Conservation (phyloP, 2,888 invertebrate species). For the Seladonia tumulorum region DNA sequence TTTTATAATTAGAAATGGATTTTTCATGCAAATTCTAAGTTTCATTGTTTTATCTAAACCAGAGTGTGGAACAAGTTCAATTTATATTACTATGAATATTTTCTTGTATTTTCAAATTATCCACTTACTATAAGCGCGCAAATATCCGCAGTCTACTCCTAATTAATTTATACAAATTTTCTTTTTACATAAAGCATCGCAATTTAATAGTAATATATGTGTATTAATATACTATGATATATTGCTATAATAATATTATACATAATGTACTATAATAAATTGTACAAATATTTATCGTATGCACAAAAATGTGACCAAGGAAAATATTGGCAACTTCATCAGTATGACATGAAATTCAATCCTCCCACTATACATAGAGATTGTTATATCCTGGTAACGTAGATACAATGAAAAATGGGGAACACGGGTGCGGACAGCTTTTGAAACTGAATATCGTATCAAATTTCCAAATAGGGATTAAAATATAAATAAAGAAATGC, state of each 20-base stretch:
- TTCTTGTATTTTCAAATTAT: too few species aligned
- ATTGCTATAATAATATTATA: neutral
- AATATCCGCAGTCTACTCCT: too few species aligned
- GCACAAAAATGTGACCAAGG: neutral
- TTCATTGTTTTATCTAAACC: too few species aligned
- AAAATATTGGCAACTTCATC: constrained; percentile 11
- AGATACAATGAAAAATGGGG: neutral
- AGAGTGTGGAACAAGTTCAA: too few species aligned
- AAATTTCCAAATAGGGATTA: neutral
- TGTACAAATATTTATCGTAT: neutral
- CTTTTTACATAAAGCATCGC: too few species aligned
- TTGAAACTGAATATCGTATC: neutral
- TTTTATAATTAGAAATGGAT: too few species aligned
- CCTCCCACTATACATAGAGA: neutral
- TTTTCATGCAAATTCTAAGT: too few species aligned
- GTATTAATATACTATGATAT: neutral
- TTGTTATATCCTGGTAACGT: neutral
- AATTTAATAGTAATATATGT: too few species aligned
- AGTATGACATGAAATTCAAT: neutral
- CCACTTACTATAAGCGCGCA: too few species aligned
- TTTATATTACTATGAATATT: too few species aligned
- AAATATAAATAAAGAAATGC: neutral
- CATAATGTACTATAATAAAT: neutral
- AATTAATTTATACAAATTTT: too few species aligned
- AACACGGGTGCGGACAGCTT: constrained; percentile 6